These are phyloP conservation scores for Brienomyrus longianalis DNA, from an alignment of 2,113 vertebrate genomes.

Conservation along the genomic window DNA sequence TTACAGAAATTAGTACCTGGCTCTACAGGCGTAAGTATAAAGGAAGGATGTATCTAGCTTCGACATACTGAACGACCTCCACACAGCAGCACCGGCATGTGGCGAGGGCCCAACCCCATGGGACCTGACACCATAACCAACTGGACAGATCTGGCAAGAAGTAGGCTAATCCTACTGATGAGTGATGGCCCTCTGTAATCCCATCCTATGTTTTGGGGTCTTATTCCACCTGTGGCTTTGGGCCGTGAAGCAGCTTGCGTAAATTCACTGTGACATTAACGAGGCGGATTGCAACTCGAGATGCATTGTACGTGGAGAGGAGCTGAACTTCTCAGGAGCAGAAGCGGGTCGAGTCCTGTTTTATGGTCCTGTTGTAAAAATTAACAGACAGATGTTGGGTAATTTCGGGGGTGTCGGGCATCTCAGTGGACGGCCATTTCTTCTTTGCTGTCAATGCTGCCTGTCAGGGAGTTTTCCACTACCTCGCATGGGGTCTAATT, in stretches of 20 bases:
- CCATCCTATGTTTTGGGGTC: neutral
- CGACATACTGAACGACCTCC: neutral
- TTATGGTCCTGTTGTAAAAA: slow-evolving; percentile 12
- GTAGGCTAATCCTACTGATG: neutral
- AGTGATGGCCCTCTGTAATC: neutral
- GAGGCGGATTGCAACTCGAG: neutral
- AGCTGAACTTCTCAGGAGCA: neutral
- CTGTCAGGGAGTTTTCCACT: neutral
- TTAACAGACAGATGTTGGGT: slow-evolving; percentile 21
- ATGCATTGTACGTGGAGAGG: neutral
- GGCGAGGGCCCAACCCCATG: neutral
- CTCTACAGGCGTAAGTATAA: neutral
- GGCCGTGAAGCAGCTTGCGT: neutral
- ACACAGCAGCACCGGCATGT: neutral
- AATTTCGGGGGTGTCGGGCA: slow-evolving; percentile 1
- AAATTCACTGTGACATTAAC: neutral
- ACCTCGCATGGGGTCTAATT: neutral
- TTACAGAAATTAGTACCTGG: neutral
- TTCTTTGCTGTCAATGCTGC: neutral
- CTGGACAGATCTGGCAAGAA: neutral
- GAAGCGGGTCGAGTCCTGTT: neutral
- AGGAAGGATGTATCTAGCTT: neutral
- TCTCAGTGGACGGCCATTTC: neutral
- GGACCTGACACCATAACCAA: neutral
- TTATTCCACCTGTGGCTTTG: neutral